Base-by-base conservation (phyloP, 2,797 vertebrate species). In the Cryptoprocta ferox region DNA sequence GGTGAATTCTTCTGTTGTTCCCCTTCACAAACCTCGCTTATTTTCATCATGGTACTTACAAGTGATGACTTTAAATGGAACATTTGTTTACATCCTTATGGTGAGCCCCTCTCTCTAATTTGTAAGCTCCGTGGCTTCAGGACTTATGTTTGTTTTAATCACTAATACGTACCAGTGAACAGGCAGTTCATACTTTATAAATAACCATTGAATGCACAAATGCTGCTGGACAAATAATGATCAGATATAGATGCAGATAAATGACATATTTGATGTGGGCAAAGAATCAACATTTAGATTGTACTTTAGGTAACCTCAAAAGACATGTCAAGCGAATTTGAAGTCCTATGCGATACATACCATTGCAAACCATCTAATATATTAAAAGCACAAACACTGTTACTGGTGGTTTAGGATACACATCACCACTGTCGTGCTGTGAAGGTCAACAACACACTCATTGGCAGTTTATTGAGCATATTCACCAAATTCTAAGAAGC, bases 401-500 rank as follows among this genome's bases (percentile, higher is more conserved):
- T 50, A 26, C 2, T 78, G 24, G 8, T 63, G 45, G 19, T 28
- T 92, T 87, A 68, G 13, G 12, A 21, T 24, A 21, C 3, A 45
- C 53, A 3, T 90, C 32, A 53, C 50, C 9, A 18, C 32, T 92
- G 21, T 65, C 11, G 3, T 14, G 11, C 65, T 24, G 32, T 65
- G 12, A 24, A 21, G 78, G 28, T 28, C 35, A 15, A 70, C 80
- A 68, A 75, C 80, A 68, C 2, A 42, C 15, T 61, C 35, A 75
- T 42, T 39, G 95, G 71, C 48, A 80, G 6, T 88, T 94, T 79
- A 70, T 30, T 48, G 56, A 81, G 15, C 35, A 88, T 97, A 85
- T 61, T 94, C 90, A 71, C 32, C 93, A 81, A 97, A 92, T 63
- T 73, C 66, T 5, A 68, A 91, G 24, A 82, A 90, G 11, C 6